Conservation (phyloP, 2,888 invertebrate species). For the Apoda limacodes region DNA sequence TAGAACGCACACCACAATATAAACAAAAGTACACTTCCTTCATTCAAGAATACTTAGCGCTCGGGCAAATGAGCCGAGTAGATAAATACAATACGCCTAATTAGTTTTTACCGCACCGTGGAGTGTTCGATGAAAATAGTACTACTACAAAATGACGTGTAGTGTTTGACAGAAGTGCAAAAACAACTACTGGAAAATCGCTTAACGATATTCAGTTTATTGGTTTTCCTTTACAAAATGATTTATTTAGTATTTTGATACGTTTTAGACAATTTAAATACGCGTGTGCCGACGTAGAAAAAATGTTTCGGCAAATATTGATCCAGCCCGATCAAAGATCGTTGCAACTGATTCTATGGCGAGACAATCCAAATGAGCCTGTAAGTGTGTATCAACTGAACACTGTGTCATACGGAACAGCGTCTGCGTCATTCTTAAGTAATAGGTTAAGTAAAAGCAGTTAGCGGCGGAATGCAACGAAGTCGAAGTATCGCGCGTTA, state of each 20-base stretch:
- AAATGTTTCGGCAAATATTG: constrained; percentile 23
- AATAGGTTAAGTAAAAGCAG: constrained; percentile 16
- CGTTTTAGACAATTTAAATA: constrained; percentile 7
- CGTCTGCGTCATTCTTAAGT: constrained; percentile 19
- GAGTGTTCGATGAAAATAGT: constrained; percentile 20
- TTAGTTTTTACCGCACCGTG: constrained; percentile 26
- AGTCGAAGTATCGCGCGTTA: constrained; percentile 12
- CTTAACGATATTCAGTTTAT: constrained; percentile 7
- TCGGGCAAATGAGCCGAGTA: constrained; percentile 7
- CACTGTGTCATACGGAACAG: constrained; percentile 22
- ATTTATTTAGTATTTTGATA: constrained; percentile 17
- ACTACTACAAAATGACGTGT: constrained; percentile 25
- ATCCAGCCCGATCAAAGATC: too few species aligned
- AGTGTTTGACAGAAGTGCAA: constrained; percentile 25
- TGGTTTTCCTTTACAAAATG: constrained; percentile 3
- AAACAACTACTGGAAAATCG: constrained; percentile 16
- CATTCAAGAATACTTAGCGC: too few species aligned
- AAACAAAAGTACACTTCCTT: too few species aligned
- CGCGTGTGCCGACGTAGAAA: constrained; percentile 23
- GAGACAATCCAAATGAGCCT: constrained; percentile 10
- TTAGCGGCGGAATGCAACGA: constrained; percentile 18
- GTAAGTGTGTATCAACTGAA: constrained; percentile 18
- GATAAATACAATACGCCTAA: too few species aligned
- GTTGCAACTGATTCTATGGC: constrained; percentile 28
- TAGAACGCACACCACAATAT: too few species aligned